Evolutionary conservation across 2,113 vertebrate species (phyloP).

Genomic region (Gnathonemus echidnorhynchus): DNA sequence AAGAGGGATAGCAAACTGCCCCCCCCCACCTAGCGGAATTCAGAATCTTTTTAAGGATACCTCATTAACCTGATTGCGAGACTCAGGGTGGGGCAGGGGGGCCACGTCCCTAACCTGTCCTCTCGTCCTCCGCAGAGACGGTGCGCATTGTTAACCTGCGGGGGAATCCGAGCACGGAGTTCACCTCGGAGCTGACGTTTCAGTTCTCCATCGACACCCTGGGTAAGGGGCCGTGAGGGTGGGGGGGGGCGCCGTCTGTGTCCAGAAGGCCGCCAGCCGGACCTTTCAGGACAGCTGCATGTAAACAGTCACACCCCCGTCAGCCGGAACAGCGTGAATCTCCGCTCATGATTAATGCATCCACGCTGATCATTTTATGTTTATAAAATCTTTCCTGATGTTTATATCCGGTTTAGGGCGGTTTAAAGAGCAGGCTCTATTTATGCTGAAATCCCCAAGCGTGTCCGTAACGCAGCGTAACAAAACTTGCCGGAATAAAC

Average conservation of each 20-base stretch:
- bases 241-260: neutral
- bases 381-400: neutral
- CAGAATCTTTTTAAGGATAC: neutral
- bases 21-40: neutral
- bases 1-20: neutral
- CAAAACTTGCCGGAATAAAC: neutral
- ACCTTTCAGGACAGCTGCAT: neutral
- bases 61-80: neutral
- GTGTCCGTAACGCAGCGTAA: neutral
- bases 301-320: neutral
- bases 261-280: neutral
- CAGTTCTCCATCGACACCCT: constrained; percentile 74
- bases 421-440: neutral
- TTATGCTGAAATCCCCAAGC: neutral
- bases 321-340: neutral
- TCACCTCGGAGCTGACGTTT: constrained; percentile 65
- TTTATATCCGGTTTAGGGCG: neutral
- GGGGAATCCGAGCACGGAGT: constrained; percentile 57
- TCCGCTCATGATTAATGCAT: neutral
- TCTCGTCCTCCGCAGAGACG: constrained; percentile 50
- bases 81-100: neutral
- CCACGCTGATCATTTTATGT: neutral
- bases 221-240: constrained; percentile 48
- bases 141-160: constrained; percentile 69
- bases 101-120: neutral